A percentile compares a stretch with the other conserved stretches of the same genome.
Conservation (phyloP, 2,888 invertebrate species). For the Drosophila anceps region DNA sequence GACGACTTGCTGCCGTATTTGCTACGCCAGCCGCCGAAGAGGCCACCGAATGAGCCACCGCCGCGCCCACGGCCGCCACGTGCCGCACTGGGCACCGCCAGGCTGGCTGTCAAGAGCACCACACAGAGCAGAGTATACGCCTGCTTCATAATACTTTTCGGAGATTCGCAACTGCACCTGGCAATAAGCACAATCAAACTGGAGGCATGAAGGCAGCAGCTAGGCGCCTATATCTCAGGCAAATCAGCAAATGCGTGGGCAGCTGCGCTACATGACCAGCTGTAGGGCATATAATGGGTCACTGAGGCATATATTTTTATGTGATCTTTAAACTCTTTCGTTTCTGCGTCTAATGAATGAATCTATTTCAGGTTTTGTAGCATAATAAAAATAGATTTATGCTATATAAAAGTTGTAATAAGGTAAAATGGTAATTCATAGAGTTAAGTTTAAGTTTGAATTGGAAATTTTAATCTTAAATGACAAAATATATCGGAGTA, state of each 20-base stretch:
- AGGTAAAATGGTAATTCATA: no score
- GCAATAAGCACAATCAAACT: slow-evolving; percentile 59
- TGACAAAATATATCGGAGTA: no score
- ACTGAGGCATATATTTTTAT: no score
- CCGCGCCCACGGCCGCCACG: slow-evolving; percentile 82
- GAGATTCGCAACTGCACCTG: slow-evolving; percentile 49
- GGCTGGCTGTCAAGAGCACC: slow-evolving; percentile 49
- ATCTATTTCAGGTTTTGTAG: no score
- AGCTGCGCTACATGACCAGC: slow-evolving; percentile 34
- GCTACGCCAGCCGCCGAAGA: slow-evolving; percentile 82
- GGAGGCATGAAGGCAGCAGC: slow-evolving; percentile 38
- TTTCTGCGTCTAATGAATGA: no score
- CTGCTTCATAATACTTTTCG: slow-evolving; percentile 59
- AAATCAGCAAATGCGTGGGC: slow-evolving; percentile 56
- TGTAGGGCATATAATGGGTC: slow-evolving; percentile 32
- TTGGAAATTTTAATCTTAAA: no score
- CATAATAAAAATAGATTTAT: no score
- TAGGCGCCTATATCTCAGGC: slow-evolving; percentile 64
- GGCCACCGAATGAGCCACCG: slow-evolving; percentile 81
- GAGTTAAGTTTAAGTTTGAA: no score
- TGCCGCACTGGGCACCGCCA: slow-evolving; percentile 54
- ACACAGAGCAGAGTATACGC: slow-evolving; percentile 40
- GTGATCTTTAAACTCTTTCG: no score
- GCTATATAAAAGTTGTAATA: no score
- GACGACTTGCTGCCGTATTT: slow-evolving; percentile 80